These are phyloP conservation scores for Ceramica pisi DNA, from an alignment of 2,888 invertebrate genomes.

Conservation along the genomic window DNA sequence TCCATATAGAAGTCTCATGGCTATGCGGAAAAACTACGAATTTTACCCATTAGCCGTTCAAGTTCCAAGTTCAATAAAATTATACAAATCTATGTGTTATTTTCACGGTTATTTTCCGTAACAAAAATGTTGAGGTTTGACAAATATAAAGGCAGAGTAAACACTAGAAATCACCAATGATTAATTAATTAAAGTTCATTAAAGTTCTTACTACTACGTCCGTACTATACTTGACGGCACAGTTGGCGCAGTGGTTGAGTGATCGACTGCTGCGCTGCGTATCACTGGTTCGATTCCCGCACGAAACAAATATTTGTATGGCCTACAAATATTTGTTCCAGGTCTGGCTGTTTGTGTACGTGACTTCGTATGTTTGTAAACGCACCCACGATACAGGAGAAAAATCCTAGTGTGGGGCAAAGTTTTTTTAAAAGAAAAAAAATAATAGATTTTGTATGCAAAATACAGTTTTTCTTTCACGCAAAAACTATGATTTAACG, in stretches of 20 bases:
- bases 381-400: too few relatives aligned
- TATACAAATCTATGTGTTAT: neutral
- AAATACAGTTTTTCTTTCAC: constrained; percentile 26
- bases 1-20: neutral
- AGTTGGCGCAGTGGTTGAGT: too few relatives aligned
- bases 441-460: constrained; percentile 31
- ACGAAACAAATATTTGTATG: too few relatives aligned
- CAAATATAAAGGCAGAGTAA: neutral
- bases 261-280: too few relatives aligned
- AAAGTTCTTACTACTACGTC: neutral
- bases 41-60: neutral
- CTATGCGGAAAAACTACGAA: neutral
- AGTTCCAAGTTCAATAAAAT: constrained; percentile 14
- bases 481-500: constrained; percentile 15
- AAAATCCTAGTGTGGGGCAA: too few relatives aligned
- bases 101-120: neutral
- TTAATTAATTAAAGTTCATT: neutral
- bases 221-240: too few relatives aligned
- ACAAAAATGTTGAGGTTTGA: neutral
- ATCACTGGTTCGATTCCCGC: too few relatives aligned
- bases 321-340: too few relatives aligned
- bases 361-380: too few relatives aligned
- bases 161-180: neutral
- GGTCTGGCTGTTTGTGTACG: too few relatives aligned
- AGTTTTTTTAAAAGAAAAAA: too few relatives aligned